These are phyloP conservation scores for Zonitis immaculata DNA, from an alignment of 2,888 invertebrate genomes.

Conservation along the genomic window DNA sequence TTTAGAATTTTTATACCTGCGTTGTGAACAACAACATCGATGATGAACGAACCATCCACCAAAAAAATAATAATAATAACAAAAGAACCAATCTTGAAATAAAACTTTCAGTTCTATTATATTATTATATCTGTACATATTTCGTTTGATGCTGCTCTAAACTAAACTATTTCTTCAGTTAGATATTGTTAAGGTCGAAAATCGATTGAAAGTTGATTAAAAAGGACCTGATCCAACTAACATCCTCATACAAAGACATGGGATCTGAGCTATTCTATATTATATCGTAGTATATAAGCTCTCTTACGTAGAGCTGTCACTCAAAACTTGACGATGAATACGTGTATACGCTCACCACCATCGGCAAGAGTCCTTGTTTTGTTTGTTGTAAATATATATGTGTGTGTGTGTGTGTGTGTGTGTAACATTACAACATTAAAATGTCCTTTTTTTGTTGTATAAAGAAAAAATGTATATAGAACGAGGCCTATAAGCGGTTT, in stretches of 20 bases:
- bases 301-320: constrained; percentile 22
- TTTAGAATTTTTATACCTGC: constrained; percentile 8
- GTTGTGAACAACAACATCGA: background rate
- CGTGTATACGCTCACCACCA: no score
- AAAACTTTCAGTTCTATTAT: constrained; percentile 5
- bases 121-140: background rate
- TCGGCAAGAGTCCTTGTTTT: constrained; percentile 16
- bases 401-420: background rate
- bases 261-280: constrained; percentile 18
- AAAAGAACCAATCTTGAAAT: constrained; percentile 7
- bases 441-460: no score
- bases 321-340: constrained; percentile 22
- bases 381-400: background rate
- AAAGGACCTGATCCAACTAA: constrained; percentile 11
- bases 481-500: background rate
- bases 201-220: constrained; percentile 5
- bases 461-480: background rate
- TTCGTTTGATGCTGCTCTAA: background rate
- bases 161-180: constrained; percentile 1
- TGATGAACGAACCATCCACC: background rate
- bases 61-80: background rate
- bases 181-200: constrained; percentile 5
- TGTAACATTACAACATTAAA: background rate
- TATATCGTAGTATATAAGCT: constrained; percentile 13
- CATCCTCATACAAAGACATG: constrained; percentile 10